phyloP scores from a whole-genome alignment of 1,140 invertebrate species.

The Ips nitidus region DNA sequence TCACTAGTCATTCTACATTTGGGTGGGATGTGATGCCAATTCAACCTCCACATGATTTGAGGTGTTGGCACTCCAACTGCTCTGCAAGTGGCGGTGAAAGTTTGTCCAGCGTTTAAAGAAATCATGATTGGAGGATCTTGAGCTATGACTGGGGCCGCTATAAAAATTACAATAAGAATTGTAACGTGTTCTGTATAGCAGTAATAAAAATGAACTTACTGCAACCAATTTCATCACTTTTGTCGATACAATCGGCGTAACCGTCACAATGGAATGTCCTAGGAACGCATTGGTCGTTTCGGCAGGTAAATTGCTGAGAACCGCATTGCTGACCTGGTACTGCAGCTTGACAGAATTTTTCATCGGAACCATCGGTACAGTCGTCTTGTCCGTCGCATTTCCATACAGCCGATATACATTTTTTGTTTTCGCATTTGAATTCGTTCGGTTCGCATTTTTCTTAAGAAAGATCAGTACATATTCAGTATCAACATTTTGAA shows the following conservation, averaged over 20 bases:
- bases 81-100: conserved; percentile 78
- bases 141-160: conserved; percentile 55
- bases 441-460: conserved; percentile 89
- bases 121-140: conserved; percentile 71
- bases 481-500: no score
- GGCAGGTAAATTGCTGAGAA: conserved; percentile 83
- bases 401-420: conserved; percentile 92
- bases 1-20: conserved; percentile 77
- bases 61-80: conserved; percentile 89
- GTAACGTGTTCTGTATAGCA: neutral
- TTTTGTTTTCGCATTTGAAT: conserved; percentile 82
- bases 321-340: conserved; percentile 70
- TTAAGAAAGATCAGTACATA: conserved; percentile 29
- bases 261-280: conserved; percentile 92
- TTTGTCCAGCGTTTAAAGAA: conserved; percentile 67
- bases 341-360: conserved; percentile 63
- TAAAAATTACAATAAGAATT: conserved; percentile 4
- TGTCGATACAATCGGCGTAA: conserved; percentile 80
- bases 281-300: conserved; percentile 85
- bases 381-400: conserved; percentile 88
- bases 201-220: conserved; percentile 39
- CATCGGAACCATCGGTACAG: conserved; percentile 89
- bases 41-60: conserved; percentile 91
- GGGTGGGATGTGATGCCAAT: conserved; percentile 93
- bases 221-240: conserved; percentile 90